These are phyloP conservation scores for Dolichallabes microphthalmus DNA, from an alignment of 2,113 vertebrate genomes.

Conservation along the genomic window DNA sequence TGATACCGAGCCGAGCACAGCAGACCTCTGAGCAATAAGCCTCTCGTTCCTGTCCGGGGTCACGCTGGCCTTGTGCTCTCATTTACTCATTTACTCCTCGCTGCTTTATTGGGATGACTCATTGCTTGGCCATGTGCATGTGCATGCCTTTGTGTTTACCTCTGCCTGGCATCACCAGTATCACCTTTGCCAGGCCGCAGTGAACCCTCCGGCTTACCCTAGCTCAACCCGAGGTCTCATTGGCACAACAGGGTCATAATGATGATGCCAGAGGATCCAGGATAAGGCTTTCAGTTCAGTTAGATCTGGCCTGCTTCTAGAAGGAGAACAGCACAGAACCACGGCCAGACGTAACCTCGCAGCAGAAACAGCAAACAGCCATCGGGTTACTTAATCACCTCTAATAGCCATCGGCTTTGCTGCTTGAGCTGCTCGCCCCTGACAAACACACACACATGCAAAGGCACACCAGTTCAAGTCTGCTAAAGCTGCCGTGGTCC, in stretches of 20 bases:
- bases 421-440: constrained; percentile 42
- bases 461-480: constrained; percentile 40
- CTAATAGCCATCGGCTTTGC: constrained; percentile 51
- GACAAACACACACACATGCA: constrained; percentile 37
- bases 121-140: constrained; percentile 8
- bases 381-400: constrained; percentile 55
- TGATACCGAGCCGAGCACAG: constrained; percentile 56
- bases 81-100: constrained; percentile 59
- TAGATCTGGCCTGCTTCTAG: constrained; percentile 53
- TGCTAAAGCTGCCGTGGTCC: constrained; percentile 25
- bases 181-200: constrained; percentile 51
- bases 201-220: constrained; percentile 56
- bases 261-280: constrained; percentile 54
- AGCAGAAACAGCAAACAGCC: constrained; percentile 48
- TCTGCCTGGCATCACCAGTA: constrained; percentile 42
- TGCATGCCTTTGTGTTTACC: constrained; percentile 53
- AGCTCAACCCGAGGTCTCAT: constrained; percentile 50
- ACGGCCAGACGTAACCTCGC: constrained; percentile 38
- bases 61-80: constrained; percentile 68
- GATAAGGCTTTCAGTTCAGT: constrained; percentile 53
- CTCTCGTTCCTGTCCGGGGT: constrained; percentile 73
- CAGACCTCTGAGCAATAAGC: constrained; percentile 40
- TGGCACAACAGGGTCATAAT: constrained; percentile 57
- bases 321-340: constrained; percentile 38
- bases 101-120: constrained; percentile 62